These are phyloP conservation scores for Leptosomus discolor DNA, from an alignment of 2,113 vertebrate genomes.

Conservation along the genomic window DNA sequence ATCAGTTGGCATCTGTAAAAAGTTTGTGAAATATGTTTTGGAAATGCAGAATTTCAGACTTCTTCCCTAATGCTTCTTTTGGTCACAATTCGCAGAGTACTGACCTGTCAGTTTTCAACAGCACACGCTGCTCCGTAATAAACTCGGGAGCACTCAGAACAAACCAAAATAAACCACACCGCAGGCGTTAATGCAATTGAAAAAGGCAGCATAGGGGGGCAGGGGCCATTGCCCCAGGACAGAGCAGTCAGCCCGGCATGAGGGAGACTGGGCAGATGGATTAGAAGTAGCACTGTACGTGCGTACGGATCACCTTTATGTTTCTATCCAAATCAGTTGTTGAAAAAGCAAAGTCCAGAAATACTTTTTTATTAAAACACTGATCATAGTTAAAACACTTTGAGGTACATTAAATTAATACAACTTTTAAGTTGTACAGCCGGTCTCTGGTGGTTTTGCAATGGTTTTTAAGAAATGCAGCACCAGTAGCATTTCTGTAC, in stretches of 20 bases:
- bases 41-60: background rate
- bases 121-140: background rate
- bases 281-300: background rate
- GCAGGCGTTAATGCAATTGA: background rate
- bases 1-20: background rate
- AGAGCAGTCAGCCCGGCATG: background rate
- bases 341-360: constrained; percentile 65
- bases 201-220: background rate
- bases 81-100: background rate
- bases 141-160: background rate
- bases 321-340: constrained; percentile 23
- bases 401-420: constrained; percentile 92
- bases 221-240: background rate
- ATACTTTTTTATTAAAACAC: constrained; percentile 93
- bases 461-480: constrained; percentile 26
- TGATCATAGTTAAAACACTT: constrained; percentile 88
- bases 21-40: background rate
- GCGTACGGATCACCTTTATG: background rate
- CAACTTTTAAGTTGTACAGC: constrained; percentile 75
- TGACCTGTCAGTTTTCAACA: background rate
- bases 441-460: constrained; percentile 37
- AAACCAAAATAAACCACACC: background rate
- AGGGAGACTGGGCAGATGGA: background rate
- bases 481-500: constrained; percentile 38
- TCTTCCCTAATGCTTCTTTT: background rate